Evolutionary conservation across 2,113 vertebrate species (phyloP), one percentile per base, ranked within the genome.

Genomic region (Aplodontia rufa): DNA sequence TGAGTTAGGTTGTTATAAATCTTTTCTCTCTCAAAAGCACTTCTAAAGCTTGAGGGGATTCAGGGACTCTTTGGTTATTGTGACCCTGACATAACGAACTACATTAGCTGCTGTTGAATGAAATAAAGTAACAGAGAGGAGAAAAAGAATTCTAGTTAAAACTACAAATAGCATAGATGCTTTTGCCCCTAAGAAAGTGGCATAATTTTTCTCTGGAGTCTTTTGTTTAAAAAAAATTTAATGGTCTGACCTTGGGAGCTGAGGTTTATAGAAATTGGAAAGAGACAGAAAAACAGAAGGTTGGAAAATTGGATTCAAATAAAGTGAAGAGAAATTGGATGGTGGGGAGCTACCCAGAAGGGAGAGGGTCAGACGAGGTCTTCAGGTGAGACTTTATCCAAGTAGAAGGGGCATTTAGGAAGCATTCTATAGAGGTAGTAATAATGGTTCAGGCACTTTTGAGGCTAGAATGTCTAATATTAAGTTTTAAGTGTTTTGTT

Each of bases 161-260:
- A 75, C 64, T 40, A 83, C 47, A 93, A 85, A 86, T 47, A 83
- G 35, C 20, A 53, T 47, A 84, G 66, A 37, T 83, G 37, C 30
- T 86, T 91, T 82, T 95, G 60, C n/a, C 78, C n/a, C 62, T 88
- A 71, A 94, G 74, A 78, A 92, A 91, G 74, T 88, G 32, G 49
- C 24, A 79, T 92, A 40, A 85, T 90, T 96, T 96, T 93, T 92
- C 95, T 82, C 64, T 93, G 68, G 37, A 95, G 42, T 75, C 72
- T 95, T 90, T 86, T 91, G 42, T 90, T 97, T 91, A 9, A 47
- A 49, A 64, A 47, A 69, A 84, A 60, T 32, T 87, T 68, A 95
- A 62, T 64, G 26, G 35, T 66, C 35, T 90, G 94, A 87, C 66
- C 66, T 95, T 92, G 79, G 20, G 42, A 94, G 22, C 40, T 71